Conservation (phyloP, 2,113 vertebrate genomes). For the Cyanoderma ruficeps region DNA sequence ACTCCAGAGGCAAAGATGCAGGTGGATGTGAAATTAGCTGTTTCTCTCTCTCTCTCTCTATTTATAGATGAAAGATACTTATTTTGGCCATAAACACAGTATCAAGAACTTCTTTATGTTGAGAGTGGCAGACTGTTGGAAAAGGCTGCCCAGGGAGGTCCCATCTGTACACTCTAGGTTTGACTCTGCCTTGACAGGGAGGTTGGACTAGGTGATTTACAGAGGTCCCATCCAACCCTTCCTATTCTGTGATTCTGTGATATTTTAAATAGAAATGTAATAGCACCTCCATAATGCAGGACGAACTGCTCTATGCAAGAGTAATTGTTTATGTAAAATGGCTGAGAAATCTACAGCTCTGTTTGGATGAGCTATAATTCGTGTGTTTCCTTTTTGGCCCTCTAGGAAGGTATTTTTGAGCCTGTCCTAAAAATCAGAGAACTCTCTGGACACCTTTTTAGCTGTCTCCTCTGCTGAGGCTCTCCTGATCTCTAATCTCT, state of each 20-base stretch:
- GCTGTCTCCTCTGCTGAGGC: background rate
- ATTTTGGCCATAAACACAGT: background rate
- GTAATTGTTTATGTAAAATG: background rate
- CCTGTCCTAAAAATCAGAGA: background rate
- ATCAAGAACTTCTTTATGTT: background rate
- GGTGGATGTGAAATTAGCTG: background rate
- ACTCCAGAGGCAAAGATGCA: background rate
- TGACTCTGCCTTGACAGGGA: background rate
- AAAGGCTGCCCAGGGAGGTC: background rate
- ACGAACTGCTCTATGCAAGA: background rate
- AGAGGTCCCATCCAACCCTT: background rate
- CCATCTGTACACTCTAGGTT: background rate
- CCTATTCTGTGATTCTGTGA: background rate
- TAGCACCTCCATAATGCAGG: background rate
- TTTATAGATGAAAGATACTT: background rate
- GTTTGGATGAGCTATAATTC: background rate
- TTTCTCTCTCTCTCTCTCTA: background rate
- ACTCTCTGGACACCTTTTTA: background rate
- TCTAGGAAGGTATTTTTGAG: background rate
- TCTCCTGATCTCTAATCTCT: background rate
- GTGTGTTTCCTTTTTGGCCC: background rate
- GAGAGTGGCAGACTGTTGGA: background rate
- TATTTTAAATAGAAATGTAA: background rate
- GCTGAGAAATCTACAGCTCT: background rate
- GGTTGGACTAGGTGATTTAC: background rate